phyloP scores from a whole-genome alignment of 2,888 invertebrate genomes.

The Falcaria lacertinaria region DNA sequence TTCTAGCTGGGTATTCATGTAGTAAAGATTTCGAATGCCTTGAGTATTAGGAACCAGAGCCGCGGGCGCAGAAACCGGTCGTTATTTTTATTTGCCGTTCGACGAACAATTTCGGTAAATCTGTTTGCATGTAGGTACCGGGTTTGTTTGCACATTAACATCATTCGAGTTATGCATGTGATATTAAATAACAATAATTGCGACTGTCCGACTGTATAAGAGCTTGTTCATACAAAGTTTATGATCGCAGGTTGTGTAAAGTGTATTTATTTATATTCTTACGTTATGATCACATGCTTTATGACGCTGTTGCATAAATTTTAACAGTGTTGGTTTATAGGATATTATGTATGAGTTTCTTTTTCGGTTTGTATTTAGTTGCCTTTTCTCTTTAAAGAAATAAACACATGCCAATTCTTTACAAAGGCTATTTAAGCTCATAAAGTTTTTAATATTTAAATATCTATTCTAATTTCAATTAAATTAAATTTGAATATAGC shows the following conservation, averaged over 20 bases:
- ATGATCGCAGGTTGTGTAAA: neutral
- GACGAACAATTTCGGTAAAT: conserved; percentile 71
- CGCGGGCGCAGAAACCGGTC: conserved; percentile 54
- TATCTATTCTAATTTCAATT: no score
- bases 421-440: no score
- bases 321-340: no score
- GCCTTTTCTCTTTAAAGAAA: no score
- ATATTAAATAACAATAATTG: conserved; percentile 61
- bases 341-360: no score
- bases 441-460: no score
- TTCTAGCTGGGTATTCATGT: neutral
- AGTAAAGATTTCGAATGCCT: neutral
- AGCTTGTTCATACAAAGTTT: neutral
- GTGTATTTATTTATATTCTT: neutral
- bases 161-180: conserved; percentile 53
- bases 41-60: conserved; percentile 28
- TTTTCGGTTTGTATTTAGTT: no score
- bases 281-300: neutral
- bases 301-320: no score
- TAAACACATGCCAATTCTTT: no score
- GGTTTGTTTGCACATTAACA: conserved; percentile 65
- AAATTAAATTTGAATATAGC: no score
- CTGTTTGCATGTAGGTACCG: conserved; percentile 70
- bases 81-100: conserved; percentile 62
- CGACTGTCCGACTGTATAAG: conserved; percentile 18